Evolutionary conservation across 37 sponge, comb jelly and placozoan genomes (phyloP), one percentile per base, ranked within the genome.

Genomic region (Aphrocallistes beatrix): DNA sequence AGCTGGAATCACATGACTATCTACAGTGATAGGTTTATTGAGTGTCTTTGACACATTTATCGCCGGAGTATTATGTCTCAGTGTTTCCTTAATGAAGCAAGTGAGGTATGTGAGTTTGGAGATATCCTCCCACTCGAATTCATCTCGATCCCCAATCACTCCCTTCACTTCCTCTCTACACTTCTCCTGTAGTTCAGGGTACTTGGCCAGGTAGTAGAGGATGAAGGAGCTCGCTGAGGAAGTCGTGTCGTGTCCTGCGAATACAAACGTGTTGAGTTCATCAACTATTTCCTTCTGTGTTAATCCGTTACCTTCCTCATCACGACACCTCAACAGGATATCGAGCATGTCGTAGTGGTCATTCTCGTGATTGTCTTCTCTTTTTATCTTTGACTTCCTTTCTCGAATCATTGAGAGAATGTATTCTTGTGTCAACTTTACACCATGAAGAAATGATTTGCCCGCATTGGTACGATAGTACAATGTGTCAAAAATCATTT

Each of bases 191-290:
- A 82, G 39, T 8, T 37, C 39, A 25, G 83, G 39, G 39, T 82
- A 8, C 23, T 37, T 38, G 25, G 83, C 38, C 28, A 82, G 39
- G 83, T 21, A 30, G 83, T 82, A 82, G 39, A 82, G 28, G 37
- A 38, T 1, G 39, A 37, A 82, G 8, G 38, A 38, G 28, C 38
- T 38, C 10, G 83, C 28, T 38, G 83, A 82, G 8, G 32, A 36
- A 82, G 83, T 82, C 8, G 83, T 82, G 38, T 82, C 83, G 39
- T 82, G 83, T 3, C 83, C 83, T 37, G n/a, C 83, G 25, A 82
- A 82, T 38, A 82, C 39, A 6, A 82, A 34, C 83, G 83, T 82
- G 25, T 82, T 38, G 39, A 60, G 75, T 28, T 60, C 75, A 28
- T 60, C 75, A 13, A 60, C n/a, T 21, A 60, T 60, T 60, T 60